phyloP scores from a whole-genome alignment of 2,888 invertebrate species.

The Lissocephala sabroskyi region DNA sequence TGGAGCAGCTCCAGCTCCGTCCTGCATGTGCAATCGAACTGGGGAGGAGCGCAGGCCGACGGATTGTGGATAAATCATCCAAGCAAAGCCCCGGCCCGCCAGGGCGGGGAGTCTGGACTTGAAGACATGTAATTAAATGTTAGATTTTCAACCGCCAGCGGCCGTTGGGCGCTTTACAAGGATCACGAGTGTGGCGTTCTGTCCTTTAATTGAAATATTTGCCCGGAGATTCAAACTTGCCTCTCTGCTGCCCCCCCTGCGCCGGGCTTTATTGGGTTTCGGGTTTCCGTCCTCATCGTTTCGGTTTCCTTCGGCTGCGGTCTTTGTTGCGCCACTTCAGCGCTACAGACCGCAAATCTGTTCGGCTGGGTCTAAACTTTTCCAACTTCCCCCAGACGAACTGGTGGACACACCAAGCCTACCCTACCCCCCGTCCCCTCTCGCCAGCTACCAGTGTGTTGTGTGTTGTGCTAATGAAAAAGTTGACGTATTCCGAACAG shows the following conservation, averaged over 20 bases:
- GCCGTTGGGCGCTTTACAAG: too few species aligned
- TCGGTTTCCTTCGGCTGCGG: constrained; percentile 11
- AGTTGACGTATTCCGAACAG: constrained; percentile 49
- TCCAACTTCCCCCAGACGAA: not conserved
- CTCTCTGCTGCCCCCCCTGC: too few species aligned
- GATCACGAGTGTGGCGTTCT: constrained; percentile 58
- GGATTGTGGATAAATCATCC: too few species aligned
- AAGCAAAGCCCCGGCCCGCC: too few species aligned
- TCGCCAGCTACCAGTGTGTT: too few species aligned
- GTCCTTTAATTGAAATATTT: constrained; percentile 69
- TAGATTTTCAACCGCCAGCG: constrained; percentile 45
- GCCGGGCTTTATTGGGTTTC: too few species aligned
- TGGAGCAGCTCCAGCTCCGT: too few species aligned
- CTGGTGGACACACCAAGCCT: not conserved
- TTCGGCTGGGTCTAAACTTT: not conserved
- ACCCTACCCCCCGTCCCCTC: too few species aligned
- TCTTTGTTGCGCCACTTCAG: constrained; percentile 38
- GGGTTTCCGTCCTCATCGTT: not conserved
- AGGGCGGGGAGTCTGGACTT: too few species aligned
- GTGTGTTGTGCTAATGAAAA: constrained; percentile 41
- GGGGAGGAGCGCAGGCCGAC: too few species aligned
- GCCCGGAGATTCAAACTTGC: constrained; percentile 63
- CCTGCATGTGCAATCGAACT: too few species aligned
- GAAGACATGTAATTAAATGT: constrained; percentile 63
- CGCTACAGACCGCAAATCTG: constrained; percentile 32